phyloP scores from a whole-genome alignment of 2,888 invertebrate genomes.

The Thymelicus acteon region DNA sequence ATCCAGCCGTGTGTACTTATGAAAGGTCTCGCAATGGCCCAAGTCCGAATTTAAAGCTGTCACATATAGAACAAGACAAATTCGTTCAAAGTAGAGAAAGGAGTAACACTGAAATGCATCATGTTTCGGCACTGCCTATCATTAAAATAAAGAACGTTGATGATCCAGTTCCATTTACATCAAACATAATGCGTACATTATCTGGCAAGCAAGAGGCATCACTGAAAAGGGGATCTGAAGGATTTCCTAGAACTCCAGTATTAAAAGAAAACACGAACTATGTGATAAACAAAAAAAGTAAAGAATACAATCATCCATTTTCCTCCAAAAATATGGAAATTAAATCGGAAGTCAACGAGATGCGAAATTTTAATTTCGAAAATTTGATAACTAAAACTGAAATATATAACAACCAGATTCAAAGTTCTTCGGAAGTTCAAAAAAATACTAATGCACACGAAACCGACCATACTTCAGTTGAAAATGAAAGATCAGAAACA shows the following conservation, averaged over 20 bases:
- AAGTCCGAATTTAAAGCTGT: slow-evolving; percentile 51
- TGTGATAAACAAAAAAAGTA: slow-evolving; percentile 59
- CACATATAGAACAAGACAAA: slow-evolving; percentile 60
- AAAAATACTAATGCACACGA: slow-evolving; percentile 70
- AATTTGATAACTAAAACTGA: slow-evolving; percentile 81
- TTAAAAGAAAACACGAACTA: slow-evolving; percentile 67
- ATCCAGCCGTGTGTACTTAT: slow-evolving; percentile 54
- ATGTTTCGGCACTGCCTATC: slow-evolving; percentile 62
- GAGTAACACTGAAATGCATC: slow-evolving; percentile 54
- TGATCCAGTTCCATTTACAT: slow-evolving; percentile 57
- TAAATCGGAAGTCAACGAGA: slow-evolving; percentile 64
- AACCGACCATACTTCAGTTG: slow-evolving; percentile 48
- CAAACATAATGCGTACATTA: slow-evolving; percentile 55
- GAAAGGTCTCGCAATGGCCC: slow-evolving; percentile 60
- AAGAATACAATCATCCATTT: slow-evolving; percentile 52
- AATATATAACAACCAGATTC: slow-evolving; percentile 78
- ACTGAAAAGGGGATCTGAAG: slow-evolving; percentile 68
- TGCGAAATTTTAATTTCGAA: slow-evolving; percentile 79
- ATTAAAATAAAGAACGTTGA: slow-evolving; percentile 75
- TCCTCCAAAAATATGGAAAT: slow-evolving; percentile 55
- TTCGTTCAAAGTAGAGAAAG: slow-evolving; percentile 55
- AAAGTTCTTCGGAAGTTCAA: slow-evolving; percentile 72
- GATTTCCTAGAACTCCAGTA: slow-evolving; percentile 62
- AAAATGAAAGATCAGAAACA: slow-evolving; percentile 78
- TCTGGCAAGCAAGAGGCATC: slow-evolving; percentile 60